Evolutionary conservation across 2,888 invertebrate genomes (phyloP), one percentile per base, ranked within the genome.

Genomic region (Philonicus albiceps): DNA sequence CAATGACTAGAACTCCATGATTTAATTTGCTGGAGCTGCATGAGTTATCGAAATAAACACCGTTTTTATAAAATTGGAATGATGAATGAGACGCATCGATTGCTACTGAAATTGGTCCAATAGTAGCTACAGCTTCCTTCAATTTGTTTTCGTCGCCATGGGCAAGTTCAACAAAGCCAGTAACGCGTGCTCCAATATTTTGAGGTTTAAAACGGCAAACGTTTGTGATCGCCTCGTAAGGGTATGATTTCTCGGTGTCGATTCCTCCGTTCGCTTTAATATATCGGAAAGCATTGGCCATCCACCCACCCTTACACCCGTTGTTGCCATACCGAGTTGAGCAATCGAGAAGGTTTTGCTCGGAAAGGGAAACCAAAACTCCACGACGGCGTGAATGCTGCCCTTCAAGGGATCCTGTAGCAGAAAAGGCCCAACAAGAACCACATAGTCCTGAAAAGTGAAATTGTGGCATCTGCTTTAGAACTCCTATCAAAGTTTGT

Each of bases 261-360:
- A 99, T 94, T 88, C 98, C 98, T 85, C 94, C 94, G 91, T 97
- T 97, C 86, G 95, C 95, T 92, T 95, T 95, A 89, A 97, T 94
- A 91, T 97, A 97, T 90, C 94, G 93, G 94, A 97, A 98, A 86
- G 97, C 97, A 90, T 96, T 94, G 93, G 97, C 97, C 94, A 94
- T 94, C 88, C 94, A 93, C 34, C 92, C 92, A 84, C 98, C 98
- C 90, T 96, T 95, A 93, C 98, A 98, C 84, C 98, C 98, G 90
- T 97, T 95, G 93, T 98, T 98, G 72, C 97, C 97, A 91, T 96
- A 98, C 88, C 94, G 93, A 2, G 92, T 90, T 2, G 97, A 97
- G 91, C 98, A 98, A 93, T 98, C 98, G 86, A 98, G 93, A 88
- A 98, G 93, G 93, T 98, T 98, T 93, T 98, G 98, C 93, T 98